phyloP scores from a whole-genome alignment of 2,797 vertebrate genomes.

The Crenuchus spilurus region DNA sequence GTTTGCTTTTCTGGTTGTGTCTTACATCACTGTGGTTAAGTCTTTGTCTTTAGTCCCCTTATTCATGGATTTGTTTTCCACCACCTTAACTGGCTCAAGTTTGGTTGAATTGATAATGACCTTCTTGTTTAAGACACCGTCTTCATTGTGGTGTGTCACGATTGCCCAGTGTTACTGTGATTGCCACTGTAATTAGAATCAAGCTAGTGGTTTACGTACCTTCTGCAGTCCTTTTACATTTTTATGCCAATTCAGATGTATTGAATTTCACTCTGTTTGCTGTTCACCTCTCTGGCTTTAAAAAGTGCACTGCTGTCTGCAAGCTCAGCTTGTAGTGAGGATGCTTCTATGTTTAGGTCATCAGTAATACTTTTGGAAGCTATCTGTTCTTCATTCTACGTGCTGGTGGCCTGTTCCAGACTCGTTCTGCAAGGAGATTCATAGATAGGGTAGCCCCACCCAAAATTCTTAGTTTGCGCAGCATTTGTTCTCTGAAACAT shows the following conservation, averaged over 20 bases:
- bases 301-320: slow-evolving; percentile 14
- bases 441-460: neutral
- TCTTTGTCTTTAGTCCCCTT: too few relatives aligned
- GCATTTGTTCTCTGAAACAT: neutral
- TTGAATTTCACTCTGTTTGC: slow-evolving; percentile 17
- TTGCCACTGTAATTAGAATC: slow-evolving; percentile 3
- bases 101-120: neutral
- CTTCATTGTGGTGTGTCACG: neutral
- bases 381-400: neutral
- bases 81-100: too few relatives aligned
- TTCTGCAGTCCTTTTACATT: neutral
- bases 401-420: neutral
- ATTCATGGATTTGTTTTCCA: neutral
- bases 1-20: too few relatives aligned
- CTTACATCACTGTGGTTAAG: too few relatives aligned
- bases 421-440: neutral
- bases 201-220: neutral
- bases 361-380: slow-evolving; percentile 3
- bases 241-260: slow-evolving; percentile 18
- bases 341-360: neutral
- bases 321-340: slow-evolving; percentile 28
- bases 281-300: slow-evolving; percentile 32
- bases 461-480: neutral
- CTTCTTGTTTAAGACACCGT: neutral
- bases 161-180: neutral